Evolutionary conservation across 2,888 invertebrate genomes (phyloP).

Genomic region (Stramonita haemastoma): DNA sequence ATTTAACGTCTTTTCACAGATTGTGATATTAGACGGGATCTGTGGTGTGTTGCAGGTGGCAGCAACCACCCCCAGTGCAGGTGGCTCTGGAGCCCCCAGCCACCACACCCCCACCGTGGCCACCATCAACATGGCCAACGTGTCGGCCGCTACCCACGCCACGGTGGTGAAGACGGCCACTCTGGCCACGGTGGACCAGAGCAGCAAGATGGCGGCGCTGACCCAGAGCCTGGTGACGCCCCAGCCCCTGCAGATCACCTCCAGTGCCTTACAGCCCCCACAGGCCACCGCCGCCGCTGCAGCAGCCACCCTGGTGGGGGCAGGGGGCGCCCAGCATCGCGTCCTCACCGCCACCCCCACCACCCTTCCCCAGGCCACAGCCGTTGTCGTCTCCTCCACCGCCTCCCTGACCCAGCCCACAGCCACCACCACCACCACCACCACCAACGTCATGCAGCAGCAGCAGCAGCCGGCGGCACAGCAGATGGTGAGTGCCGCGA

Average conservation of each 20-base stretch:
- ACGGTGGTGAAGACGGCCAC: conserved; percentile 56
- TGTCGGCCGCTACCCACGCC: neutral
- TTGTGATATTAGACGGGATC: neutral
- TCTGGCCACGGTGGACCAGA: conserved; percentile 50
- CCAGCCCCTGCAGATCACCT: conserved; percentile 52
- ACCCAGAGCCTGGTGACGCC: conserved; percentile 58
- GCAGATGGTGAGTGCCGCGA: conserved; percentile 49
- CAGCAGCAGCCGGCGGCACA: conserved; percentile 43
- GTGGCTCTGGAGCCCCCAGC: neutral
- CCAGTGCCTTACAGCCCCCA: conserved; percentile 25
- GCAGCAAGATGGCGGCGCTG: conserved; percentile 48
- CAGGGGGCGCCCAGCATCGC: conserved; percentile 49
- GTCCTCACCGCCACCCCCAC: conserved; percentile 40
- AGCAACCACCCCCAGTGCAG: conserved; percentile 39
- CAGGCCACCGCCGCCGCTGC: neutral
- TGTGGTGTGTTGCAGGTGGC: conserved; percentile 46
- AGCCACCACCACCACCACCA: conserved; percentile 39
- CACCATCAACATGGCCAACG: conserved; percentile 32
- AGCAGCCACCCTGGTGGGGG: neutral
- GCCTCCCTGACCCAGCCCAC: conserved; percentile 36
- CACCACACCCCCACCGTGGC: conserved; percentile 30
- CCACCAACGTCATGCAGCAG: conserved; percentile 52
- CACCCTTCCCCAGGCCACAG: conserved; percentile 41
- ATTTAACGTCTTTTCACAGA: no score
- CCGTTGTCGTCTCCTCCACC: conserved; percentile 46